These are phyloP conservation scores for Pangasius djambal DNA, from an alignment of 2,797 vertebrate genomes.

Conservation along the genomic window DNA sequence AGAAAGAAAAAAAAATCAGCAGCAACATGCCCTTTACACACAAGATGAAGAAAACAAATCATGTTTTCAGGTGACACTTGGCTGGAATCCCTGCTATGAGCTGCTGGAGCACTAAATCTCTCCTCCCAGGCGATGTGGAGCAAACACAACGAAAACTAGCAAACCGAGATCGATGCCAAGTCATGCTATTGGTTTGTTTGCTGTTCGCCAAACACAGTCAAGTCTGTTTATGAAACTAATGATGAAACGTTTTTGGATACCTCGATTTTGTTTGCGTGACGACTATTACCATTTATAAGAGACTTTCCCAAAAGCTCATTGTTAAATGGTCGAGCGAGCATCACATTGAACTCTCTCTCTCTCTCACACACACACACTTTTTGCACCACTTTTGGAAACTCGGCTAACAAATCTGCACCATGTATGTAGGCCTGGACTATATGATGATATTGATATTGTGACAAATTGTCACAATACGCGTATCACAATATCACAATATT, in stretches of 20 bases:
- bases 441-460: not conserved
- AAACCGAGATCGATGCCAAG: conserved; percentile 6
- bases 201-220: not conserved
- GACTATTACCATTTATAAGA: not conserved
- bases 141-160: not conserved
- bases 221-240: not conserved
- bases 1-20: not conserved
- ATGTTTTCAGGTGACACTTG: conserved; percentile 19
- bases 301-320: not conserved
- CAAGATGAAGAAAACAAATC: conserved; percentile 18
- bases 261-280: not conserved
- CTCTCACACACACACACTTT: not conserved
- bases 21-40: not conserved
- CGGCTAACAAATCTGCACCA: not conserved
- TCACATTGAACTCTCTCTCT: not conserved
- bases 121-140: not conserved
- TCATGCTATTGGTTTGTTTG: not conserved
- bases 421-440: not conserved
- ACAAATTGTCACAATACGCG: not conserved
- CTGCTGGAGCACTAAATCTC: conserved; percentile 33
- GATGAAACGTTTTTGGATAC: not conserved
- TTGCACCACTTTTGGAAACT: not conserved
- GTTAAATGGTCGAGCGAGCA: not conserved
- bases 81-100: conserved; percentile 13
- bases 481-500: no score